These are phyloP conservation scores for Martes martes DNA, from an alignment of 2,113 vertebrate species.

Conservation along the genomic window DNA sequence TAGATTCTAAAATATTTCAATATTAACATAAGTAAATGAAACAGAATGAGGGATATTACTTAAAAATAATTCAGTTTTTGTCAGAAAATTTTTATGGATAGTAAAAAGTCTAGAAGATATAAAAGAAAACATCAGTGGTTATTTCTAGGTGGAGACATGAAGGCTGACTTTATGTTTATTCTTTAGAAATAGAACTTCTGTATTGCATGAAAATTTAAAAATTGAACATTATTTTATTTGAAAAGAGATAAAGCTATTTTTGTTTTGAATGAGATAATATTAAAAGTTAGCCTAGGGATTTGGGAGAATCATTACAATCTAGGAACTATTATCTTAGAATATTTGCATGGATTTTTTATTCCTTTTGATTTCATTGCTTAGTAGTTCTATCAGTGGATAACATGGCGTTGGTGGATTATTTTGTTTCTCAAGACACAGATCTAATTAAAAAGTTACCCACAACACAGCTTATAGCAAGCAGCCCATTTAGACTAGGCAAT, in stretches of 20 bases:
- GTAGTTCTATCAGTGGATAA: not conserved
- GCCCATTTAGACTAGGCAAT: not conserved
- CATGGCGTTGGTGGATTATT: not conserved
- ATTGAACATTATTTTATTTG: not conserved
- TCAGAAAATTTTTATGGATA: not conserved
- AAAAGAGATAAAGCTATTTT: conserved; percentile 1
- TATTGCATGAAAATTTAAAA: not conserved
- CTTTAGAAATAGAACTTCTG: not conserved
- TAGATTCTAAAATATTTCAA: not conserved
- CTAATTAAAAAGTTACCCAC: conserved; percentile 25
- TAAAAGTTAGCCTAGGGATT: not conserved
- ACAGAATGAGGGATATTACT: not conserved
- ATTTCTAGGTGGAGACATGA: not conserved
- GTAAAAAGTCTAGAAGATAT: not conserved
- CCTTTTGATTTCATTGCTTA: not conserved
- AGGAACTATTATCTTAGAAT: conserved; percentile 12
- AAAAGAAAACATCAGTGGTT: not conserved
- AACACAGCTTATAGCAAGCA: not conserved
- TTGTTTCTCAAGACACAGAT: conserved; percentile 14
- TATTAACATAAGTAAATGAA: not conserved
- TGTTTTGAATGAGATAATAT: not conserved
- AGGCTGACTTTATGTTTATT: not conserved
- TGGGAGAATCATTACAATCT: not conserved
- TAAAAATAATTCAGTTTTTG: not conserved
- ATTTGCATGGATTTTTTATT: not conserved